Percentiles rank a stretch among this genome's conserved stretches.
phyloP scores from a whole-genome alignment of 2,888 invertebrate genomes.

The Apantesis nais region DNA sequence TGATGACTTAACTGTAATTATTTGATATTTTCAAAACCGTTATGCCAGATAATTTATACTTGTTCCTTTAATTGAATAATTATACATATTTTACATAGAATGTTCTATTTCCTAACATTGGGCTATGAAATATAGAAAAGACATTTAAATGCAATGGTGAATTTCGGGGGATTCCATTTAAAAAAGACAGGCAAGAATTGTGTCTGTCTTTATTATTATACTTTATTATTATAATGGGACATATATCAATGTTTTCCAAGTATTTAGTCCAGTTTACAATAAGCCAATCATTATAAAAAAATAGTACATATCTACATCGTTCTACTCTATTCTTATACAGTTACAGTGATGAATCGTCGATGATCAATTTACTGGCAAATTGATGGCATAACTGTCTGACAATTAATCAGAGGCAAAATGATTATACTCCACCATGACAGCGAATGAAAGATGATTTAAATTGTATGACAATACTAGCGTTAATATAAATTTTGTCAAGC shows the following conservation, averaged over 20 bases:
- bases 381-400: slow-evolving; percentile 6
- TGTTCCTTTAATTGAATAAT: no score
- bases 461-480: neutral
- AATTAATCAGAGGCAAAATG: slow-evolving; percentile 10
- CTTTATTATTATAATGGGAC: neutral
- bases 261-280: slow-evolving; percentile 17
- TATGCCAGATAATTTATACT: no score
- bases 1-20: no score
- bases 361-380: slow-evolving; percentile 9
- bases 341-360: neutral
- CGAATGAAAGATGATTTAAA: neutral
- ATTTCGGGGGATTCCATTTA: no score
- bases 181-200: no score
- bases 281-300: slow-evolving; percentile 9
- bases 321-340: neutral
- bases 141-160: no score
- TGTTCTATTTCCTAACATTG: no score
- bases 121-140: no score
- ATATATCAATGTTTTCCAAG: neutral
- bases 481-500: no score
- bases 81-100: no score
- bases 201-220: no score
- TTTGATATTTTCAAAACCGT: no score
- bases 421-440: neutral
- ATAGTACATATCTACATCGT: neutral